Conservation (phyloP, 2,113 vertebrate species). For the Uropsilus gracilis region DNA sequence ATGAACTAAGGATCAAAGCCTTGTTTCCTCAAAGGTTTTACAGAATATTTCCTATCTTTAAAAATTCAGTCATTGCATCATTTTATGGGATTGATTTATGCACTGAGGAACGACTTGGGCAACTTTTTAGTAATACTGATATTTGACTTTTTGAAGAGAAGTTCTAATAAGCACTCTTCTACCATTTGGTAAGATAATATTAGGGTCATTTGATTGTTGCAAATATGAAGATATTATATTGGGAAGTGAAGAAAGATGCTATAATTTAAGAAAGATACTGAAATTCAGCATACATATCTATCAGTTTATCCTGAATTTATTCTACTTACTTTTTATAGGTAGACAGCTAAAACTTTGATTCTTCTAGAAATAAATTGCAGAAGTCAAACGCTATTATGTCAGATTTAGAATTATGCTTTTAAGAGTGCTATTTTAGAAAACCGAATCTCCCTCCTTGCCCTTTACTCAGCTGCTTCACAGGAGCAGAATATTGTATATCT, state of each 20-base stretch:
- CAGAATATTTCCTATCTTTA: neutral
- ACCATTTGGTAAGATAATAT: neutral
- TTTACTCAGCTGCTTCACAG: neutral
- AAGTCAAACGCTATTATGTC: neutral
- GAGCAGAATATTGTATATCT: conserved; percentile 36
- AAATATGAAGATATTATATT: neutral
- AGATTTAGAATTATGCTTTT: neutral
- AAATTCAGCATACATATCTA: conserved; percentile 26
- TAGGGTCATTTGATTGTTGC: conserved; percentile 11
- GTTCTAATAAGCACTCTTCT: neutral
- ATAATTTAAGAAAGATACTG: neutral
- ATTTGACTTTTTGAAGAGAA: conserved; percentile 47
- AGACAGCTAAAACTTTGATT: neutral
- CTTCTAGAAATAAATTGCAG: neutral
- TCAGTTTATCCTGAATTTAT: conserved; percentile 39
- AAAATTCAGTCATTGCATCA: neutral
- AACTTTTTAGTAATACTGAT: neutral
- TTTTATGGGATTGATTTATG: conserved; percentile 4
- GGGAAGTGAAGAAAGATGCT: conserved; percentile 21
- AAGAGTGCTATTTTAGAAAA: neutral
- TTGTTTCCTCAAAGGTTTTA: neutral
- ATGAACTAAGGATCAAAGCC: neutral
- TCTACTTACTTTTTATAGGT: neutral
- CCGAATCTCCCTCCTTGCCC: neutral
- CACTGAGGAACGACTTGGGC: neutral